Evolutionary conservation across 2,113 vertebrate species (phyloP), one percentile per base, ranked within the genome.

Genomic region (Nothocercus nigrocapillus): DNA sequence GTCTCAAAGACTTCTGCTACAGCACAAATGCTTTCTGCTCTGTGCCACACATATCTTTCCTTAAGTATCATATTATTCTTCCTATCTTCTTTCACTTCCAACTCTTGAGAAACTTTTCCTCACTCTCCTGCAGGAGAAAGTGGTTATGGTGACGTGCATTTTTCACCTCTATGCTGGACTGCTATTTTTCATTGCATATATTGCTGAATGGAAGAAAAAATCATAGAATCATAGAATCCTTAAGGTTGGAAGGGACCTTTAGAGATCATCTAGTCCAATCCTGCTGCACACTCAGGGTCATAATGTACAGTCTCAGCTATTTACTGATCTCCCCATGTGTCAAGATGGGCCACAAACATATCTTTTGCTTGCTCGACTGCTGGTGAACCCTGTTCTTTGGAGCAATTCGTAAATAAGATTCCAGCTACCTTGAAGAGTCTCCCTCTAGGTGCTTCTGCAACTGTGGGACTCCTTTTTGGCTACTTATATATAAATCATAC

Each of bases 171-270:
- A 14, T 2, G 2, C 20, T 64, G 69, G 53, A 61, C 80, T 94
- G 90, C 83, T 89, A 68, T 89, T 94, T 92, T 79, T 77, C 63
- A 80, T 28, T 66, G 86, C 36, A 59, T 91, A 69, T 91, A 73
- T 66, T 92, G 91, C 91, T 95, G 91, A 97, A 95, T 92, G 58
- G 62, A 93, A 91, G 54, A 80, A 95, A 96, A 36, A 36, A 36
- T 36, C 36, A 36, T 36, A 36, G 36, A 36, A 36, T 36, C 36
- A 36, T 36, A 36, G 36, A 36, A 36, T 36, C 36, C 36, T 36
- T 36, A 36, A 36, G 36, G 36, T 36, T 36, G 36, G 36, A 36
- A 36, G 36, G 36, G 36, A 36, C 36, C 36, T 36, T 36, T 36
- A 36, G 36, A 36, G 36, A 36, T 36, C 36, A 36, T 36, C 36